Evolutionary conservation across 2,113 vertebrate species (phyloP), one percentile per base, ranked within the genome.

Genomic region (Pionites leucogaster): DNA sequence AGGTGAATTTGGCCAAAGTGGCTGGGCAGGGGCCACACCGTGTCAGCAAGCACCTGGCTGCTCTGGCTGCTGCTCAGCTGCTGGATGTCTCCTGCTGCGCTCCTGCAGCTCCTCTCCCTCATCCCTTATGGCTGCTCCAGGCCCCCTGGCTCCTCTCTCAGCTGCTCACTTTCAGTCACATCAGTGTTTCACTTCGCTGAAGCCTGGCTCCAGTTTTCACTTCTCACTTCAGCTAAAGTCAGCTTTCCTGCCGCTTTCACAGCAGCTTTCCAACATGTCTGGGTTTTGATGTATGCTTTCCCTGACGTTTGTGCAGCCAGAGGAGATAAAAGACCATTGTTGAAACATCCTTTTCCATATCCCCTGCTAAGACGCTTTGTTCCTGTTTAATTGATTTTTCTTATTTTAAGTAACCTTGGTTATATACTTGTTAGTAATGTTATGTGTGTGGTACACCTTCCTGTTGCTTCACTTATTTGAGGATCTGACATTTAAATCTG

Each of bases 181-280:
- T 95, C 93, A 93, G 90, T 42, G 70, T 80, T 20, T 13, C 1
- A 2, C 37, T 82, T 53, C 1, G 11, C 75, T 2, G 0, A 84
- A 92, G 81, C 89, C 75, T 86, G 82, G 79, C 92, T 90, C 87
- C 94, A 83, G 93, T 90, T 94, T 93, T 94, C 75, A 4, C 75
- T 90, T 90, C 93, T 95, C 93, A 35, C 90, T 86, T 83, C 75
- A 23, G 12, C 75, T 82, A 91, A 50, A 79, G 46, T 74, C 88
- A 49, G 87, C 82, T 87, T 95, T 92, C 74, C 87, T 67, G 85
- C 28, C 3, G 44, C 87, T 91, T 84, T 78, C 60, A 27, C 3
- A 5, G 67, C 6, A 5, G 60, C 88, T 83, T 70, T n/a, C 88
- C 2, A 17, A 24, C 2, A 0, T 0, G 53, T 76, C 96, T 7